Evolutionary conservation across 2,113 vertebrate species (phyloP).

Genomic region (Pelmatolapia mariae): DNA sequence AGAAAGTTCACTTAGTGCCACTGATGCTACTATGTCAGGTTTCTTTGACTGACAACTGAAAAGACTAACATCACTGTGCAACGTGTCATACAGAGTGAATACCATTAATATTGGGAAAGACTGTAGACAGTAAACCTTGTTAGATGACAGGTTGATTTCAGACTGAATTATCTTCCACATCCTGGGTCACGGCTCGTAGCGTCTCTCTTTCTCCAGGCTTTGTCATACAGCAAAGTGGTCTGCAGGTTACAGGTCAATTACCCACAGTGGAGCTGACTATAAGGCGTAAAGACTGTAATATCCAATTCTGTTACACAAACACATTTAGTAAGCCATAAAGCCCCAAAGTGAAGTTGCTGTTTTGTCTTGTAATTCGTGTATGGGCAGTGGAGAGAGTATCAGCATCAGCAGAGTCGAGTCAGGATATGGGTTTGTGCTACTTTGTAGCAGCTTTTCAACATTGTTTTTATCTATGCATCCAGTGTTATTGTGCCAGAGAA

Average conservation of each 20-base stretch:
- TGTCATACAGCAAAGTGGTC: not conserved
- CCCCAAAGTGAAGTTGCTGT: not conserved
- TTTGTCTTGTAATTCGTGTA: not conserved
- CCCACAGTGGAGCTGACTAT: not conserved
- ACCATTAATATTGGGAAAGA: not conserved
- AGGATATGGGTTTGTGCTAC: not conserved
- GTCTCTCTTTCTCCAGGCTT: not conserved
- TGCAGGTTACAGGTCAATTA: not conserved
- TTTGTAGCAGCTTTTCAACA: not conserved
- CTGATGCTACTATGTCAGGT: not conserved
- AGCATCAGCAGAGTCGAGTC: not conserved
- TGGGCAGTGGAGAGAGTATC: not conserved
- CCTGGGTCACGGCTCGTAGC: not conserved
- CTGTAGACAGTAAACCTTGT: not conserved
- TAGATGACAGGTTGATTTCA: not conserved
- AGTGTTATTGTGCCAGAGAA: not conserved
- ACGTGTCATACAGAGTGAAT: not conserved
- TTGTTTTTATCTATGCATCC: not conserved
- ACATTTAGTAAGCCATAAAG: not conserved
- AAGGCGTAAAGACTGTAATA: not conserved
- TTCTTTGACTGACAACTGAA: not conserved
- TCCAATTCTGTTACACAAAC: not conserved
- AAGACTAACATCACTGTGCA: not conserved
- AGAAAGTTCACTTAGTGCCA: not conserved
- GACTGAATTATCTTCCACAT: not conserved